Conservation (phyloP, 2,888 invertebrate genomes). For the Stomorhina lunata region DNA sequence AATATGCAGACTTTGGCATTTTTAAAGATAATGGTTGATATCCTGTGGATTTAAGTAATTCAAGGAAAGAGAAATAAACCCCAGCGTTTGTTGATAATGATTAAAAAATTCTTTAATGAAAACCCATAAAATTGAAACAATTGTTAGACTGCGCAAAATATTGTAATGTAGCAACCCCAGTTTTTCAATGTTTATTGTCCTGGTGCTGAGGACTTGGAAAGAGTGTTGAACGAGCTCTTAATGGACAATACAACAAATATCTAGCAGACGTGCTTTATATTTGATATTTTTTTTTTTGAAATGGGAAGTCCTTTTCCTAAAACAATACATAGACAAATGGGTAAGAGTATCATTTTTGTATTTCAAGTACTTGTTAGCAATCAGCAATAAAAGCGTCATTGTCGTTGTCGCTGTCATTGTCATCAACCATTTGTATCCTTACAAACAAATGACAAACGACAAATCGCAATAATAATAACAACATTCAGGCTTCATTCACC, state of each 20-base stretch:
- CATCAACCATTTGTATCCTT: constrained; percentile 2
- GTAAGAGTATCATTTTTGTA: constrained; percentile 3
- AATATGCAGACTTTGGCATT: no score
- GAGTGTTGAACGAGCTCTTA: constrained; percentile 4
- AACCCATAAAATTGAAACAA: constrained; percentile 49
- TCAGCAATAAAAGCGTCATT: no score
- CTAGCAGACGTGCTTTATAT: not conserved
- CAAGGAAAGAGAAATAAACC: not conserved
- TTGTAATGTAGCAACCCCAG: constrained; percentile 22
- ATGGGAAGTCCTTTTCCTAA: no score
- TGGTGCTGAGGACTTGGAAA: no score
- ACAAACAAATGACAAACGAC: constrained; percentile 34
- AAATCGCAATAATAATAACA: not conserved
- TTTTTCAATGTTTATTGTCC: no score
- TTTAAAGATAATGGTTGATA: not conserved
- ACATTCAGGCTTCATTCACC: constrained; percentile 32
- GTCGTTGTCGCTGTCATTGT: constrained; percentile 9
- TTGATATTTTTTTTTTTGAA: not conserved
- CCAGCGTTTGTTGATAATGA: constrained; percentile 35
- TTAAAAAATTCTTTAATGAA: constrained; percentile 55
- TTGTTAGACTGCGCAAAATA: not conserved
- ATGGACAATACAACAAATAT: constrained; percentile 17
- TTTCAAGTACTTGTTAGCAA: constrained; percentile 39
- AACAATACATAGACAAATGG: no score
- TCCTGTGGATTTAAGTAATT: constrained; percentile 21